phyloP scores from a whole-genome alignment of 1,140 invertebrate genomes.

The Anastatus disparis region DNA sequence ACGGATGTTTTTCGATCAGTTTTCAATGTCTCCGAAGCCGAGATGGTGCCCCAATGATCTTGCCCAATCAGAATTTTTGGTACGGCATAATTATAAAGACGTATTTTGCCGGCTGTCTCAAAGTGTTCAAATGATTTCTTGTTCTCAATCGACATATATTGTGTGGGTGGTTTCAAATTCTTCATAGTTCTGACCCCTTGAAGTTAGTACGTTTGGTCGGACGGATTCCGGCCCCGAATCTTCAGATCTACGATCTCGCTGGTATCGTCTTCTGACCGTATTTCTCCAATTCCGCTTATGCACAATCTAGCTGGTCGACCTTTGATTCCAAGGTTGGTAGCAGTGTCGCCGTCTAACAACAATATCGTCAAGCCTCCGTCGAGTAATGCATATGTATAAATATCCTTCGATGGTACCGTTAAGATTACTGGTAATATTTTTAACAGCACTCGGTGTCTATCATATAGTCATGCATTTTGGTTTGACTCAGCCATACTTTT shows the following conservation, averaged over 20 bases:
- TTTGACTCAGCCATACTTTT: too few relatives aligned
- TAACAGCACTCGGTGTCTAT: neutral
- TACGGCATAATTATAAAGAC: neutral
- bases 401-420: neutral
- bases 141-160: neutral
- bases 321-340: slow-evolving; percentile 5
- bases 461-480: too few relatives aligned
- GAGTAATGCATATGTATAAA: slow-evolving; percentile 3
- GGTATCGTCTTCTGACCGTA: neutral
- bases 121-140: too few relatives aligned
- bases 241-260: neutral
- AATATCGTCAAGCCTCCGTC: slow-evolving; percentile 36
- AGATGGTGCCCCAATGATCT: neutral
- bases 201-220: neutral
- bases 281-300: neutral
- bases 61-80: neutral
- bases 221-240: neutral
- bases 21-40: too few relatives aligned
- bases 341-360: slow-evolving; percentile 4
- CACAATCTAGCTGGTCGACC: neutral
- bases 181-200: neutral
- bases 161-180: neutral
- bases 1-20: neutral
- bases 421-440: neutral
- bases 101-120: too few relatives aligned